Conservation (phyloP, 2,797 vertebrate genomes). For the Glossophaga mutica region DNA sequence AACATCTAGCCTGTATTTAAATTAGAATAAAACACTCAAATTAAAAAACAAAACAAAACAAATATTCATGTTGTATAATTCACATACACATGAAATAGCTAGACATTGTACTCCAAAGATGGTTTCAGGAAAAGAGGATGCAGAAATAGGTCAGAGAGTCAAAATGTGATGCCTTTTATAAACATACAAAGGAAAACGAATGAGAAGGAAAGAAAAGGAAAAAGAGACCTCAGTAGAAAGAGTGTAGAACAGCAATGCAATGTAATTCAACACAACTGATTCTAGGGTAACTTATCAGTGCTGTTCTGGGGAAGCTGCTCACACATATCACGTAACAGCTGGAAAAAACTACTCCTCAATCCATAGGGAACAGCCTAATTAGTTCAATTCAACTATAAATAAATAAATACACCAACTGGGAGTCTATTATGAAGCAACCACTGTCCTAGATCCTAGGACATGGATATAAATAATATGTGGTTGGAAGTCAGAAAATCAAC, state of each 20-base stretch:
- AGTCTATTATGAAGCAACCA: not conserved
- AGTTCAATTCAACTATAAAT: not conserved
- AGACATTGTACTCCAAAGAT: not conserved
- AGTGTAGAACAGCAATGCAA: too few relatives aligned
- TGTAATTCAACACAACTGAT: too few relatives aligned
- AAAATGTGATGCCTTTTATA: not conserved
- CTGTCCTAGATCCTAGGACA: not conserved
- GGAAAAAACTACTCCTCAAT: not conserved
- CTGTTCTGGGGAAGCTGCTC: too few relatives aligned
- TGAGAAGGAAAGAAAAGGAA: not conserved
- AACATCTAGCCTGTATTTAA: not conserved
- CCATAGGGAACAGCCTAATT: not conserved
- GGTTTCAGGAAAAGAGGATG: not conserved
- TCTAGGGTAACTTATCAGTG: too few relatives aligned
- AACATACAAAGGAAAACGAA: not conserved
- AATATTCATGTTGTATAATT: not conserved
- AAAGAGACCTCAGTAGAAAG: not conserved
- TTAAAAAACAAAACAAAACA: not conserved
- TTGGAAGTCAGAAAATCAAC: not conserved
- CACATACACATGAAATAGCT: not conserved
- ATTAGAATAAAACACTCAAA: not conserved
- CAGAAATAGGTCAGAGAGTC: not conserved
- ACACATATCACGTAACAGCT: rapidly evolving
- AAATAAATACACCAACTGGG: not conserved
- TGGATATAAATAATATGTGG: not conserved